A percentile compares a stretch with the other conserved stretches of the same genome.
Evolutionary conservation across 2,113 vertebrate species (phyloP).

Genomic region (Trochalopteron elliotii): DNA sequence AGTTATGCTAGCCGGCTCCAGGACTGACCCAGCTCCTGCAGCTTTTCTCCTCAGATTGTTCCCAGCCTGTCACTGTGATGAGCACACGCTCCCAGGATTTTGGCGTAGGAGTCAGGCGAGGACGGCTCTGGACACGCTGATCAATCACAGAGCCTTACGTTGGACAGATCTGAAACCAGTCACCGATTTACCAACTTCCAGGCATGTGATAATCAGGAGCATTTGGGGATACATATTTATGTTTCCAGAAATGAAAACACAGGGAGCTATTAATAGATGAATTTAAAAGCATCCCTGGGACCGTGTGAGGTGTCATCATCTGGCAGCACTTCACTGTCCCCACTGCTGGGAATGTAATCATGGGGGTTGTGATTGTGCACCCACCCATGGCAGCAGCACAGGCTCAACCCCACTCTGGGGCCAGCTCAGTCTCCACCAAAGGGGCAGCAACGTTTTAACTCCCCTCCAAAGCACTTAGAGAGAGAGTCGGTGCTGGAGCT

Average conservation of each 20-base stretch:
- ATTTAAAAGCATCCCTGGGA: not conserved
- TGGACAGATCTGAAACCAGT: not conserved
- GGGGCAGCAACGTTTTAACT: not conserved
- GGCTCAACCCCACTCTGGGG: not conserved
- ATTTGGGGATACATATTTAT: constrained; percentile 29
- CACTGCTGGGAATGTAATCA: not conserved
- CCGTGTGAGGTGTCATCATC: constrained; percentile 15
- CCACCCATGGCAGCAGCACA: not conserved
- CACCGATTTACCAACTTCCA: not conserved
- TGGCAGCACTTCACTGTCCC: not conserved
- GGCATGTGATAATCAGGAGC: not conserved
- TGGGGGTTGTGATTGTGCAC: not conserved
- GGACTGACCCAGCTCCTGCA: not conserved
- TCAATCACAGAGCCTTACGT: not conserved
- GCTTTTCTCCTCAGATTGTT: constrained; percentile 3
- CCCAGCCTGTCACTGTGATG: not conserved
- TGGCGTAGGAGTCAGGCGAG: not conserved
- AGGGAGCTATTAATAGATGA: constrained; percentile 11
- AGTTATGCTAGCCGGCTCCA: not conserved
- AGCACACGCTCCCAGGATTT: not conserved
- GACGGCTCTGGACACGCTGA: accelerated
- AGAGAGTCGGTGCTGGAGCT: not conserved
- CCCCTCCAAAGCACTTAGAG: not conserved
- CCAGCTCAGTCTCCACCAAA: not conserved
- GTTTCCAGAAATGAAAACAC: not conserved